Evolutionary conservation across 2,113 vertebrate genomes (phyloP).

Genomic region (Apaloderma vittatum): DNA sequence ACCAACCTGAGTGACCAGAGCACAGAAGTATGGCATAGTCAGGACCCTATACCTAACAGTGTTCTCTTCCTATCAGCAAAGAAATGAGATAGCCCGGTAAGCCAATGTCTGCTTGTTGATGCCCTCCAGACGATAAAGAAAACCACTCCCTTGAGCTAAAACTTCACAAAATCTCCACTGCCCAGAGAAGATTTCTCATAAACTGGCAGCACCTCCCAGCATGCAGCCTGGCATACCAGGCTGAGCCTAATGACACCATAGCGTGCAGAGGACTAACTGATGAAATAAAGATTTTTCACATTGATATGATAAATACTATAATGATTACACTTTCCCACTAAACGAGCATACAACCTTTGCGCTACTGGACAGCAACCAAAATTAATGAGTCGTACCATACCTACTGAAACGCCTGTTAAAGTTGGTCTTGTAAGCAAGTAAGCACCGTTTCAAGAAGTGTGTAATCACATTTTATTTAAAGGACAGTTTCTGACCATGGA

Average conservation of each 20-base stretch:
- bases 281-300: not conserved
- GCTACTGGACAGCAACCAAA: not conserved
- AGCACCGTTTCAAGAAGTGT: not conserved
- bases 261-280: not conserved
- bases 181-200: not conserved
- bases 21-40: not conserved
- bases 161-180: not conserved
- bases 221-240: not conserved
- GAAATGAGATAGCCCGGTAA: not conserved
- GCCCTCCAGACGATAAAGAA: not conserved
- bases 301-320: not conserved
- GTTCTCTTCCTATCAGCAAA: not conserved
- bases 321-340: not conserved
- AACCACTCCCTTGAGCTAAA: not conserved
- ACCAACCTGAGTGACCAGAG: not conserved
- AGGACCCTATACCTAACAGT: not conserved
- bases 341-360: not conserved
- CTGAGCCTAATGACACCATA: not conserved
- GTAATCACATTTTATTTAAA: not conserved
- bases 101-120: fast-evolving
- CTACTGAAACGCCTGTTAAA: not conserved
- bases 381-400: fast-evolving
- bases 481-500: not conserved
- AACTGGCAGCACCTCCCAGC: not conserved
- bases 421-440: not conserved